Percentiles rank a stretch among this genome's conserved stretches.
phyloP scores from a whole-genome alignment of 2,113 vertebrate genomes.

The Aptenodytes forsteri region DNA sequence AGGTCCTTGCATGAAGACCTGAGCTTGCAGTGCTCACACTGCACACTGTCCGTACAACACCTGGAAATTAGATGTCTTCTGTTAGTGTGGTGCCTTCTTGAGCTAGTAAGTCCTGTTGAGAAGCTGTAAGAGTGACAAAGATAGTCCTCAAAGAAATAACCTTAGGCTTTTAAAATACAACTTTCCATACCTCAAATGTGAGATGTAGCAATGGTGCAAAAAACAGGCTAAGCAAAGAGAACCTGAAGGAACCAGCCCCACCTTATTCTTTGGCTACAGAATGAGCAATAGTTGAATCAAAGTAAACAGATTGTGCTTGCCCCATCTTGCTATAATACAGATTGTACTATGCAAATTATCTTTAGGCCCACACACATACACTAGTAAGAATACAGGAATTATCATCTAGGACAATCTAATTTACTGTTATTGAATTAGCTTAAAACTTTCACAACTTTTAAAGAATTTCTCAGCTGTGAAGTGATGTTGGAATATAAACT shows the following conservation, averaged over 20 bases:
- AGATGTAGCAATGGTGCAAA: neutral
- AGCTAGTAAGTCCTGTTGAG: neutral
- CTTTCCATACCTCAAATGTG: neutral
- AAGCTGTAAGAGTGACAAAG: neutral
- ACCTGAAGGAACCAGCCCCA: neutral
- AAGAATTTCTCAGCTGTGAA: neutral
- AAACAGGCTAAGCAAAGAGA: neutral
- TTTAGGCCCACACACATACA: conserved; percentile 12
- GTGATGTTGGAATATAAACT: neutral
- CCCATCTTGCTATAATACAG: conserved; percentile 42
- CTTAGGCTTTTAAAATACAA: neutral
- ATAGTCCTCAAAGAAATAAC: neutral
- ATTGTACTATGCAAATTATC: conserved; percentile 38
- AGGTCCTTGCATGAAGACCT: neutral
- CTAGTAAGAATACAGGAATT: neutral
- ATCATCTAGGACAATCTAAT: conserved; percentile 25
- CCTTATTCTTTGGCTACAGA: neutral
- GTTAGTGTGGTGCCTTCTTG: neutral
- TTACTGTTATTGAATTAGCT: neutral
- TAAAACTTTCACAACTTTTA: conserved; percentile 11
- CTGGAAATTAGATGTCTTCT: neutral
- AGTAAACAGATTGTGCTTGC: conserved; percentile 35
- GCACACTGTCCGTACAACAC: neutral
- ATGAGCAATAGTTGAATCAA: neutral
- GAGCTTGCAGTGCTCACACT: neutral